Evolutionary conservation across 2,113 vertebrate genomes (phyloP), one percentile per base, ranked within the genome.

Genomic region (Carassius gibelio): DNA sequence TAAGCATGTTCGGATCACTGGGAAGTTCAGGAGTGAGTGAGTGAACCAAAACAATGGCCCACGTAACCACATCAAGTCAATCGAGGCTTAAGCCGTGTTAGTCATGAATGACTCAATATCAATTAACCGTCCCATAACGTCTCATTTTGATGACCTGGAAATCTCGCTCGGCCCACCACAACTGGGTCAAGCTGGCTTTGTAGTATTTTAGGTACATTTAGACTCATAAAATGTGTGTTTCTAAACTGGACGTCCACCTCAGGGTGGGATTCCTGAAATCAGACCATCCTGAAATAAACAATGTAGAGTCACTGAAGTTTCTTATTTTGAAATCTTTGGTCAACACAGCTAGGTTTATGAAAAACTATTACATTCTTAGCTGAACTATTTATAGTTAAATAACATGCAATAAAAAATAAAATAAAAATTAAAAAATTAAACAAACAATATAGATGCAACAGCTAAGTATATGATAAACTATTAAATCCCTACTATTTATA

Each of bases 71-170:
- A 10, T 8, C 85, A 84, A 76, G 80, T 84, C 75, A 84, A 84
- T 84, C 42, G 21, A 64, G 79, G 75, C 62, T 79, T 71, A 76
- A 78, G 45, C 76, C 78, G 50, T 45, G 71, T 88, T 86, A 88
- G 85, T 88, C 87, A 88, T 34, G 64, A 69, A 64, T 88, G 87
- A 88, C 77, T 88, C 87, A 84, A 84, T 86, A 86, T 88, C 87
- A 84, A 81, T 86, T 86, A 86, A 84, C 85, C 45, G 45, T 61
- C 55, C 52, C 74, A 72, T 81, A 84, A 81, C 64, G 85, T 84
- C 87, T 86, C 85, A 82, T 86, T 86, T 86, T 57, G n/a, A 72
- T 64, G 52, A 17, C 68, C 79, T 82, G 77, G 82, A 88, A 86
- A 81, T 26, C 75, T 48, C 14, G 8, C 62, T 45, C 71, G 69